Evolutionary conservation across 2,113 vertebrate species (phyloP).

Genomic region (Maccullochella peelii): DNA sequence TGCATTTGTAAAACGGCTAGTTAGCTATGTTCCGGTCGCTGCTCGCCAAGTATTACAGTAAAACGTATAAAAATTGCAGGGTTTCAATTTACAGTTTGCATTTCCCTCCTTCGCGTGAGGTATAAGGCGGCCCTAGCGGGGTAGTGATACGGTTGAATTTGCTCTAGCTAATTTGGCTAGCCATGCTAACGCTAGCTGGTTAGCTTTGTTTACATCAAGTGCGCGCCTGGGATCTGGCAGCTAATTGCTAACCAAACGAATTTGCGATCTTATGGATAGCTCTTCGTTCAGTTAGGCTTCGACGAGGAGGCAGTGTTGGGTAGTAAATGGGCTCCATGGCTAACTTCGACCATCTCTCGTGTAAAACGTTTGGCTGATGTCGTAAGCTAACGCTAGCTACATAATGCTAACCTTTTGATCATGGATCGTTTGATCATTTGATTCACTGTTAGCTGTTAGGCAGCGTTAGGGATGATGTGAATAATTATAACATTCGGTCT

Average conservation of each 20-base stretch:
- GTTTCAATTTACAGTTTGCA: conserved; percentile 28
- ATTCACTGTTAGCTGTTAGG: conserved; percentile 5
- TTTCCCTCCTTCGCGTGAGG: conserved; percentile 22
- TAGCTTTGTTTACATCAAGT: conserved; percentile 84
- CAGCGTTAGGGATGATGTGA: conserved; percentile 34
- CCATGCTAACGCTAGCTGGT: conserved; percentile 67
- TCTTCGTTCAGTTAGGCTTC: too few relatives aligned
- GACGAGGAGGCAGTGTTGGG: not conserved
- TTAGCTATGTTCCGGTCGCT: conserved; percentile 61
- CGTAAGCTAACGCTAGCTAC: conserved; percentile 67
- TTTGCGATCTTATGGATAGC: not conserved
- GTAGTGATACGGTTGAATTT: conserved; percentile 53
- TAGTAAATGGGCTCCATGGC: conserved; percentile 34
- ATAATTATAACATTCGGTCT: not conserved
- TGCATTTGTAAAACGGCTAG: conserved; percentile 67
- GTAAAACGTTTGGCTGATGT: conserved; percentile 49
- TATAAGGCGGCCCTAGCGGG: conserved; percentile 31
- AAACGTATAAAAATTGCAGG: conserved; percentile 16
- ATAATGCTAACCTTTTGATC: conserved; percentile 69
- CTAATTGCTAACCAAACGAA: conserved; percentile 33
- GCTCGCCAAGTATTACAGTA: conserved; percentile 22
- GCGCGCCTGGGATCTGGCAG: conserved; percentile 67
- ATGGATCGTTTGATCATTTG: conserved; percentile 45
- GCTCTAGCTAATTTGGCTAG: conserved; percentile 61
- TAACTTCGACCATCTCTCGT: conserved; percentile 1